Evolutionary conservation across 2,113 vertebrate genomes (phyloP).

Genomic region (Grallaria varia): DNA sequence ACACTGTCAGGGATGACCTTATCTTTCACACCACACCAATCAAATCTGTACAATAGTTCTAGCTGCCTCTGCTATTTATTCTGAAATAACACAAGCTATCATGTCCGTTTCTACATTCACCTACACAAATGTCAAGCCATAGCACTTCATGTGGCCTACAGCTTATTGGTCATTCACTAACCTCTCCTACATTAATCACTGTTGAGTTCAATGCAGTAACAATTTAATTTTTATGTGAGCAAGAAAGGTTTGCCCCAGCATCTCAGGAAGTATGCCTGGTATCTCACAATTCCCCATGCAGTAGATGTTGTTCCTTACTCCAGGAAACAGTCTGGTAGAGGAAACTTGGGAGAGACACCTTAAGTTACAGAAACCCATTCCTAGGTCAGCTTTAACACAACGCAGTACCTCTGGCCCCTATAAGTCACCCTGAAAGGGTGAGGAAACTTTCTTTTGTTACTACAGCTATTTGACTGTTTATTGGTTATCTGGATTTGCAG

Average conservation of each 20-base stretch:
- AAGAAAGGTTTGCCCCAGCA: neutral
- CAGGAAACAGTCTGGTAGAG: neutral
- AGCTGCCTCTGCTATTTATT: neutral
- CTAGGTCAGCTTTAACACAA: neutral
- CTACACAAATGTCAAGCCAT: neutral
- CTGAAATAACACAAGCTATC: neutral
- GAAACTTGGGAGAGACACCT: neutral
- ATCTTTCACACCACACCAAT: neutral
- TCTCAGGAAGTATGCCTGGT: neutral
- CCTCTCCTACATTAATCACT: neutral
- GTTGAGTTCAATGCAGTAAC: neutral
- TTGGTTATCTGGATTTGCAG: neutral
- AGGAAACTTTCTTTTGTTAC: neutral
- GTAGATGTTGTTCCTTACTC: neutral
- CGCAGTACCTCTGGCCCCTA: neutral
- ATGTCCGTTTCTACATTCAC: neutral
- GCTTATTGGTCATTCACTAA: neutral
- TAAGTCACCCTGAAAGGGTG: neutral
- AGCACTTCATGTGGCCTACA: neutral
- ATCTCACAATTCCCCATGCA: accelerated
- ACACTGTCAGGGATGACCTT: neutral
- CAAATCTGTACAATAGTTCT: neutral
- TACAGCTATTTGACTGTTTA: neutral
- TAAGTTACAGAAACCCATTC: neutral
- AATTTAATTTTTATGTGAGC: neutral